Conservation (phyloP, 2,888 invertebrate species). For the Apotomis betuletana region DNA sequence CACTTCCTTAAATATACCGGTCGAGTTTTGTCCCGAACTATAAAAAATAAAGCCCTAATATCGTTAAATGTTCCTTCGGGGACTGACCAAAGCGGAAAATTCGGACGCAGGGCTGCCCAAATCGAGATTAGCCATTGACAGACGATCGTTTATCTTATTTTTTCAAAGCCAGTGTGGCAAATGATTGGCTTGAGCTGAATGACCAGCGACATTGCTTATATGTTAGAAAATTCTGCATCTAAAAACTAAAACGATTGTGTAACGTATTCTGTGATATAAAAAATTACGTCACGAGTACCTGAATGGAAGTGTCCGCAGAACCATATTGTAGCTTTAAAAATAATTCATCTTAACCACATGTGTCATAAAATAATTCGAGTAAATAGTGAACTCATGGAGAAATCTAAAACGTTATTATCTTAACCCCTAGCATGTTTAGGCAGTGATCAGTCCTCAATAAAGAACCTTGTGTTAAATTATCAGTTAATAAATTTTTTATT, state of each 20-base stretch:
- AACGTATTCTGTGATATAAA: no score
- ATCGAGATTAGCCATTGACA: slow-evolving; percentile 33
- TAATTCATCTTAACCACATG: no score
- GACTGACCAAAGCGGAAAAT: slow-evolving; percentile 77
- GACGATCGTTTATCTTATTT: slow-evolving; percentile 35
- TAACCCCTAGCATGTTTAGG: no score
- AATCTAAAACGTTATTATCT: no score
- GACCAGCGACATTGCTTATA: neutral
- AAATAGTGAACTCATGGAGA: no score
- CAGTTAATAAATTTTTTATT: no score
- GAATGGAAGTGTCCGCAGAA: no score
- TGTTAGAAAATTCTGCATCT: neutral
- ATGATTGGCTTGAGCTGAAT: slow-evolving; percentile 10
- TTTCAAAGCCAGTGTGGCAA: slow-evolving; percentile 21
- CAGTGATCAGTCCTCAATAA: no score
- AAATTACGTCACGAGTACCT: no score
- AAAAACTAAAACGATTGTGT: neutral
- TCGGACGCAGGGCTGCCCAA: slow-evolving; percentile 63
- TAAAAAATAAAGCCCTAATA: slow-evolving; percentile 84
- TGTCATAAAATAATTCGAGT: no score
- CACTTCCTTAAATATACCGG: slow-evolving; percentile 74
- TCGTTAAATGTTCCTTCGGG: slow-evolving; percentile 82
- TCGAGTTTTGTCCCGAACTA: slow-evolving; percentile 79
- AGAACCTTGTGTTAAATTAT: no score
- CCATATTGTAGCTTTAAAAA: no score